These are phyloP conservation scores for Mobula hypostoma DNA, from an alignment of 2,113 vertebrate genomes.

Conservation along the genomic window DNA sequence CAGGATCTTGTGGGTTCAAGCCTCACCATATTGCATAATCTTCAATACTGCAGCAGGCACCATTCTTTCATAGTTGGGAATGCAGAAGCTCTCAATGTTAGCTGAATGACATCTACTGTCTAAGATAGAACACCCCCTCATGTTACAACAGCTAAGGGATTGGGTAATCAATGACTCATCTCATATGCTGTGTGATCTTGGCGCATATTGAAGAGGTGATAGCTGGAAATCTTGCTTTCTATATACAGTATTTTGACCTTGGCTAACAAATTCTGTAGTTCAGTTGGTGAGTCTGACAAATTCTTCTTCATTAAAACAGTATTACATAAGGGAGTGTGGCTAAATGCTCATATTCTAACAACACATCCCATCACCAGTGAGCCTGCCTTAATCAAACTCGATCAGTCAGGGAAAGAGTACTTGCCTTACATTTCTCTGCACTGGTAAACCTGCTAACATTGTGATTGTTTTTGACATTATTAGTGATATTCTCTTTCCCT, in stretches of 20 bases:
- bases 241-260: too few species aligned
- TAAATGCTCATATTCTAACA: background rate
- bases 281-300: background rate
- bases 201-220: background rate
- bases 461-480: conserved; percentile 20
- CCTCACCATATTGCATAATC: background rate
- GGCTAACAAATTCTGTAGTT: background rate
- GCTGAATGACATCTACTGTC: background rate
- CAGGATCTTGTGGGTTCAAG: background rate
- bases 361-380: background rate
- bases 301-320: background rate
- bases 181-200: background rate
- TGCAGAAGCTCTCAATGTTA: background rate
- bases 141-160: background rate
- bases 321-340: background rate
- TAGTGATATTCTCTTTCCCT: background rate
- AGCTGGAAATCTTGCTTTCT: background rate
- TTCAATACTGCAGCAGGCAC: background rate
- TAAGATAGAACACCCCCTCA: background rate
- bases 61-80: background rate
- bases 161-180: background rate
- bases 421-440: background rate
- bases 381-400: background rate
- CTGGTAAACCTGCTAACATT: background rate
- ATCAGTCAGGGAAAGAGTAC: background rate